Percentiles rank a stretch among this genome's conserved stretches.
Conservation (phyloP, 2,888 invertebrate genomes). For the Trachelus stipa region DNA sequence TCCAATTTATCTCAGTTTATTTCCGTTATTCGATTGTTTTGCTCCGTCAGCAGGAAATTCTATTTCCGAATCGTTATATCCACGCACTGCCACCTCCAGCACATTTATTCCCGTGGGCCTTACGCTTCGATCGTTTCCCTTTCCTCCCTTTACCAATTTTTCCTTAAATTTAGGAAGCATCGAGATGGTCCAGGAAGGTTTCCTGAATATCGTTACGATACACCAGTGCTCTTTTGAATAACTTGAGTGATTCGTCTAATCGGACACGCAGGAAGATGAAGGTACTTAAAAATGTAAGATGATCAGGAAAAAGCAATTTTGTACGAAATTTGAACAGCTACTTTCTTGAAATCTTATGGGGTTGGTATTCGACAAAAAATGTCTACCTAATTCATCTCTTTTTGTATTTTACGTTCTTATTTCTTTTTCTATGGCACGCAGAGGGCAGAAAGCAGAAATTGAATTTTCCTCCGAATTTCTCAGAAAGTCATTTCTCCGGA, state of each 20-base stretch:
- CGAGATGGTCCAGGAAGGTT: not conserved
- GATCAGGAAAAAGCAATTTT: constrained; percentile 20
- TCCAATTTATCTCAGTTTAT: constrained; percentile 24
- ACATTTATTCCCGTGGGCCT: constrained; percentile 4
- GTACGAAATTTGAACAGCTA: constrained; percentile 15
- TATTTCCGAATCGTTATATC: constrained; percentile 18
- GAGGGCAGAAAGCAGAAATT: not conserved
- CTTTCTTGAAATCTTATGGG: constrained; percentile 11
- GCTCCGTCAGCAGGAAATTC: constrained; percentile 20
- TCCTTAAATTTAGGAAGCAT: constrained; percentile 3
- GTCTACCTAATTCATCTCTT: too few species aligned
- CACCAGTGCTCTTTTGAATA: too few species aligned
- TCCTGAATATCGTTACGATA: too few species aligned
- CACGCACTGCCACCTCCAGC: constrained; percentile 15
- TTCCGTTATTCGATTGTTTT: constrained; percentile 25
- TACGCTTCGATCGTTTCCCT: not conserved
- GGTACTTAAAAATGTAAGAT: too few species aligned
- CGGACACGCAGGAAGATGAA: too few species aligned
- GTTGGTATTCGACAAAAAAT: too few species aligned
- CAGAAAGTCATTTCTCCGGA: not conserved
- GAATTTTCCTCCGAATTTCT: constrained; percentile 2
- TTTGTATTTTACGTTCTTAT: too few species aligned
- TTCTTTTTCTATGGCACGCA: too few species aligned
- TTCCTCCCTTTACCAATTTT: constrained; percentile 6
- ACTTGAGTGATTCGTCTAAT: too few species aligned